Base-by-base conservation (phyloP, 1,140 invertebrate genomes). In the Anastrepha obliqua region DNA sequence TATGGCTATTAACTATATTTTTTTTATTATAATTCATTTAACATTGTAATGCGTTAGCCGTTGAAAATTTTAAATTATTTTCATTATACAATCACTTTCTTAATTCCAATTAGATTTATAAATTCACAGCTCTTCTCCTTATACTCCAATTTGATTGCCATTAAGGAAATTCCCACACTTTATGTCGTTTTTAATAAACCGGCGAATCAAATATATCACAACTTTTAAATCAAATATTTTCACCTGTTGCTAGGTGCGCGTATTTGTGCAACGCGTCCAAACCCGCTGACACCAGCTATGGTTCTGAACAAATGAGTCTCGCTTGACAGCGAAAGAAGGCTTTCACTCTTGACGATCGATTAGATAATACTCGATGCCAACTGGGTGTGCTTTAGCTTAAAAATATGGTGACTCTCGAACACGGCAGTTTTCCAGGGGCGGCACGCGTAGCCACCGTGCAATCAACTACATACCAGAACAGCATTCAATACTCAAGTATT, bases 221-320 rank as follows among this genome's bases (percentile, higher is more conserved):
- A 55, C 51, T 55, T 55, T 55, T 55, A 55, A 55, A 55, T 55
- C 29, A 74, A 17, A 3, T 47, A 44, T 74, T 39, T 44, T 74
- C 17, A 74, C 60, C 60, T 39, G 67, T 39, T 39, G 1, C 3
- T 15, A 5, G 15, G 6, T 6, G 42, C 39, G 4, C 0, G 67
- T 74, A 13, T 44, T 44, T 47, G 4, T 15, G 39, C 39, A 7
- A 17, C 67, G 67, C 67, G 67, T 74, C 67, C 17, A 39, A 74
- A 74, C 67, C 15, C 13, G 67, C 67, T 44, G 67, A n/a, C 39
- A 74, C 67, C 67, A 74, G 67, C 67, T 74, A 44, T 74, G 67
- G 67, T 74, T 74, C 67, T 74, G 67, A 44, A 5, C 39, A 39
- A 74, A 5, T 74, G 13, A 74, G 8, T 47, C 42, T 74, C 67